phyloP scores from a whole-genome alignment of 2,113 vertebrate species.

The Uropsilus gracilis region DNA sequence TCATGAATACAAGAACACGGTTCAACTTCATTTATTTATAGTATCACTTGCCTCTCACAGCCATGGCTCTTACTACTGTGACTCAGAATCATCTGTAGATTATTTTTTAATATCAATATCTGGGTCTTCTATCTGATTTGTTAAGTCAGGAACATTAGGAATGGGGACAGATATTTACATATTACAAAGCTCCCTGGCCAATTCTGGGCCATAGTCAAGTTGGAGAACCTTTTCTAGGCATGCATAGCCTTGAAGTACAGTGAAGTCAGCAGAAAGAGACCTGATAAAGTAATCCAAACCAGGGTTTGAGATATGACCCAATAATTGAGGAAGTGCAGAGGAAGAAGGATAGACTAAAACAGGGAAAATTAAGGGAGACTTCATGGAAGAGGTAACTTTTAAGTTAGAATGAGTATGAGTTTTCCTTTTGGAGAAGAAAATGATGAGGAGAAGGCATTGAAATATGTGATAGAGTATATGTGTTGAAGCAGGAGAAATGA shows the following conservation, averaged over 20 bases:
- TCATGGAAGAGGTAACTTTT: not conserved
- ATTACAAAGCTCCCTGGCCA: not conserved
- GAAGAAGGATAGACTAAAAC: not conserved
- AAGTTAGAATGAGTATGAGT: not conserved
- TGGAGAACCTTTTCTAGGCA: not conserved
- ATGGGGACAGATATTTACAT: not conserved
- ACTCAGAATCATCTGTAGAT: not conserved
- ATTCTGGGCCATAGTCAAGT: not conserved
- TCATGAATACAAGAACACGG: not conserved
- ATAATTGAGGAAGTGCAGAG: not conserved
- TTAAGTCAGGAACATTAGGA: not conserved
- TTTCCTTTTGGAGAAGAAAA: slow-evolving; percentile 9
- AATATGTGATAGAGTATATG: not conserved
- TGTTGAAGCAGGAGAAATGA: not conserved
- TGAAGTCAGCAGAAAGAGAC: not conserved
- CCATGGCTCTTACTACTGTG: not conserved
- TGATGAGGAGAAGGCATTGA: not conserved
- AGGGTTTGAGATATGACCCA: not conserved
- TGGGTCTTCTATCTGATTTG: not conserved
- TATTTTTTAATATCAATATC: not conserved
- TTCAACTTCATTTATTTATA: not conserved
- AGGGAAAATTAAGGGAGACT: not conserved
- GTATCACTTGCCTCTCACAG: not conserved
- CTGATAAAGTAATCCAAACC: not conserved
- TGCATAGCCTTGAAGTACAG: not conserved